Evolutionary conservation across 2,888 invertebrate genomes (phyloP), one percentile per base, ranked within the genome.

Genomic region (Nomada flava): DNA sequence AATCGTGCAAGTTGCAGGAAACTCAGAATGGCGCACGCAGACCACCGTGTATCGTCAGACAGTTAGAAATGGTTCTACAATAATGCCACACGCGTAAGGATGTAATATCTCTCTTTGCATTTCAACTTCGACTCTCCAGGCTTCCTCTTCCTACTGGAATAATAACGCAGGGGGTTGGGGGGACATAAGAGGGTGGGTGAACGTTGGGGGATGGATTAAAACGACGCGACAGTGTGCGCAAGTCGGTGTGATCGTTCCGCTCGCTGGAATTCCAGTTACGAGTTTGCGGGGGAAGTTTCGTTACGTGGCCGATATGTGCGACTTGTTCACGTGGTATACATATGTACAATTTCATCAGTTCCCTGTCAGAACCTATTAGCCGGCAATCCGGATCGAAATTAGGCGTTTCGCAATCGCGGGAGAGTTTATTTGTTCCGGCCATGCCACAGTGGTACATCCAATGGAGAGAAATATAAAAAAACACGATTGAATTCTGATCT

Each of bases 131-230:
- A 72, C 76, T 80, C 65, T 57, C 26, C 69, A 80, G 78, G 72
- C 11, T 67, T 59, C 26, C 69, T 60, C 68, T 72, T 74, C 65
- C 71, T 76, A 70, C 77, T 26, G 65, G 64, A 44, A 79, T 71
- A 79, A 79, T 68, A 15, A 69, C 59, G 13, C 5, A 5, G 36
- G 36, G 36, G 7, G 9, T 7, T 36, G 1, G 36, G 7, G 36
- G 36, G 7, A 36, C 36, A 36, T 36, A 7, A 36, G 36, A 36
- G 36, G 36, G 7, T 44, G 55, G 63, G 63, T 86, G 85, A 79
- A 86, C 76, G 76, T 86, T 18, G 69, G 42, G 29, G 52, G 57
- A 29, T 47, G 77, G 80, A 86, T 86, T 80, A 83, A 86, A 86
- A 86, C 65, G 63, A 7, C 59, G 23, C 69, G 63, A 76, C 82